A percentile compares a stretch with the other conserved stretches of the same genome.
phyloP scores from a whole-genome alignment of 2,797 vertebrate genomes.

The Sebastes itinus region DNA sequence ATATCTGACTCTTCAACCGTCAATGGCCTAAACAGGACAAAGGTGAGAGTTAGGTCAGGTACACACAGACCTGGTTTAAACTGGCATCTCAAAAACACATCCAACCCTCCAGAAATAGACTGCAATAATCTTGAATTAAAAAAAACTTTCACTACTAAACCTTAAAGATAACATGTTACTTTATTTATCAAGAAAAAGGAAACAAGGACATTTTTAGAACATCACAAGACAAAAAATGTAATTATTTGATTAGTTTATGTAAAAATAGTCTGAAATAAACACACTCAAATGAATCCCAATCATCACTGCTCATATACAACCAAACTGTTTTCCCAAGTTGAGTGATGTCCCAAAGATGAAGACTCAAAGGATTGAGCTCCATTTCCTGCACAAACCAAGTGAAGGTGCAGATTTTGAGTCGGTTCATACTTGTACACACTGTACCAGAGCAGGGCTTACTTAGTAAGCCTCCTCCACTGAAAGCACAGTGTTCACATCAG shows the following conservation, averaged over 20 bases:
- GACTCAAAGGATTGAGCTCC: background rate
- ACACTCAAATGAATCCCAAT: constrained; percentile 64
- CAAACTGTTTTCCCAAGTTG: background rate
- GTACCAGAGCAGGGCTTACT: background rate
- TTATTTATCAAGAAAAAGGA: constrained; percentile 37
- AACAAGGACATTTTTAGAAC: background rate
- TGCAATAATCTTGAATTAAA: background rate
- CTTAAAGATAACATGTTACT: background rate
- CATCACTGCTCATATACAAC: background rate
- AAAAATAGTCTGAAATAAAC: background rate
- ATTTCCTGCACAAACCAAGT: background rate
- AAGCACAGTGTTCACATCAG: background rate
- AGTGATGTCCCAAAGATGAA: background rate
- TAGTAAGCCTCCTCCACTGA: background rate
- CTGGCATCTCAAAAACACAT: background rate
- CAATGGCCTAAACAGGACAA: constrained; percentile 27
- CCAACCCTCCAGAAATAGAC: background rate
- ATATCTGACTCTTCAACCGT: constrained; percentile 71
- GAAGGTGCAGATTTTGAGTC: background rate
- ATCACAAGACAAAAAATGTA: background rate
- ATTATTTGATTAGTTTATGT: background rate
- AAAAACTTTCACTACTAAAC: background rate
- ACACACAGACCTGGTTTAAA: background rate
- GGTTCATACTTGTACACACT: background rate
- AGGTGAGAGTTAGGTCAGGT: constrained; percentile 25